phyloP scores from a whole-genome alignment of 2,888 invertebrate genomes.

The Cinara cedri region DNA sequence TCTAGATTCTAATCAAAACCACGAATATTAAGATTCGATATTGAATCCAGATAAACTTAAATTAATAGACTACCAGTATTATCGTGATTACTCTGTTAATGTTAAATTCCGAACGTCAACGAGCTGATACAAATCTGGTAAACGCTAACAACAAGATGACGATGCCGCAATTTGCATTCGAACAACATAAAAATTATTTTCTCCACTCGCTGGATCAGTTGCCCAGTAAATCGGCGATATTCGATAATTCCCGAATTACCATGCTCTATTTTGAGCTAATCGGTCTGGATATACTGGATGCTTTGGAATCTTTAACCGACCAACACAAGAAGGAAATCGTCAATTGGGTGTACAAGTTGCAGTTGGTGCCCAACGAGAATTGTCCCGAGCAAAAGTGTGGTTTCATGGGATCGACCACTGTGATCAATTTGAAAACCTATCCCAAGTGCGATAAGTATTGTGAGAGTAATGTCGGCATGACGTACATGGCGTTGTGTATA shows the following conservation, averaged over 20 bases:
- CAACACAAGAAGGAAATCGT: slow-evolving; percentile 69
- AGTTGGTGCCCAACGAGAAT: slow-evolving; percentile 71
- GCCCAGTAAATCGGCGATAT: slow-evolving; percentile 22
- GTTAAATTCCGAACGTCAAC: not conserved
- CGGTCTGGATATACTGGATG: slow-evolving; percentile 84
- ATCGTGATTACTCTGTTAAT: too few relatives aligned
- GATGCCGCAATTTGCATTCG: not conserved
- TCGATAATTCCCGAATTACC: slow-evolving; percentile 69
- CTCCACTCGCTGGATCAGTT: slow-evolving; percentile 25
- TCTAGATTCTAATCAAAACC: too few relatives aligned
- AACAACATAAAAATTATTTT: slow-evolving; percentile 46
- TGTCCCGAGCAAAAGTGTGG: slow-evolving; percentile 65
- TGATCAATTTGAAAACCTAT: slow-evolving; percentile 66
- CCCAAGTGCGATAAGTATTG: slow-evolving; percentile 67
- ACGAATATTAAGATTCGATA: too few relatives aligned
- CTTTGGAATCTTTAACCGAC: slow-evolving; percentile 69
- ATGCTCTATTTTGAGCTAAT: slow-evolving; percentile 90
- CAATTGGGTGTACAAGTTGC: slow-evolving; percentile 90
- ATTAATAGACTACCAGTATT: too few relatives aligned
- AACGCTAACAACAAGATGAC: not conserved
- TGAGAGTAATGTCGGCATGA: slow-evolving; percentile 89
- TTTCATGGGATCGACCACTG: slow-evolving; percentile 74
- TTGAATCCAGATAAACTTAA: too few relatives aligned
- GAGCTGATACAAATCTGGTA: not conserved
- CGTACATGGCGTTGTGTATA: slow-evolving; percentile 86